A percentile compares a stretch with the other conserved stretches of the same genome.
Conservation (phyloP, 2,888 invertebrate genomes). For the Protodeltote pygarga region DNA sequence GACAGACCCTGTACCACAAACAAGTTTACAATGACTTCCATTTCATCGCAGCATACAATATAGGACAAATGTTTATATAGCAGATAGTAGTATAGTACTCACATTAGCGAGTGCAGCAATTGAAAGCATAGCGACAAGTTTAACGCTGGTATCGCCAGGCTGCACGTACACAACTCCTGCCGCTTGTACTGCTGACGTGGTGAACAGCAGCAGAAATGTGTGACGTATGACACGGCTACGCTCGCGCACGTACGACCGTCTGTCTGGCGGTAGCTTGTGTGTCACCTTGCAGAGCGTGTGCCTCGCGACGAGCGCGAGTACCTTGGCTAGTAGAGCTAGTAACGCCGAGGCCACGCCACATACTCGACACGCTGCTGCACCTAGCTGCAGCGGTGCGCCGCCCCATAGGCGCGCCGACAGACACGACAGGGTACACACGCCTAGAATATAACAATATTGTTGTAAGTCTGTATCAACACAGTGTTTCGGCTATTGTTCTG, state of each 20-base stretch:
- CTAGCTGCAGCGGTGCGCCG: conserved; percentile 86
- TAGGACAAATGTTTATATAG: no score
- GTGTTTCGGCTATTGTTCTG: background rate
- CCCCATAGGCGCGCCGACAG: conserved; percentile 90
- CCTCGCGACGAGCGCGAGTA: conserved; percentile 89
- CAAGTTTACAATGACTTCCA: no score
- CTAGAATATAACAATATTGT: no score
- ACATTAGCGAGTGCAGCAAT: conserved; percentile 74
- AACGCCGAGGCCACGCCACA: conserved; percentile 90
- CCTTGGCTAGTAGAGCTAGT: conserved; percentile 89
- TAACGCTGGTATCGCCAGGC: conserved; percentile 65
- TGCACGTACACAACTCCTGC: conserved; percentile 79
- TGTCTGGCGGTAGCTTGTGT: conserved; percentile 87
- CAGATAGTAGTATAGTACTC: no score
- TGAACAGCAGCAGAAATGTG: conserved; percentile 69
- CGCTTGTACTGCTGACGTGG: conserved; percentile 72
- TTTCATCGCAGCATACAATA: no score
- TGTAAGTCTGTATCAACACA: background rate
- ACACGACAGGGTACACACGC: conserved; percentile 89
- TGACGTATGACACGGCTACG: conserved; percentile 65
- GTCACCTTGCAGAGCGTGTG: no score
- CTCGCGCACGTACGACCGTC: conserved; percentile 83
- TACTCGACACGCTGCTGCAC: conserved; percentile 87
- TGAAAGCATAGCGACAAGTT: conserved; percentile 68
- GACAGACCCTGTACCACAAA: conserved; percentile 86